Evolutionary conservation across 2,113 vertebrate genomes (phyloP), one percentile per base, ranked within the genome.

Genomic region (Stigmatopora argus): DNA sequence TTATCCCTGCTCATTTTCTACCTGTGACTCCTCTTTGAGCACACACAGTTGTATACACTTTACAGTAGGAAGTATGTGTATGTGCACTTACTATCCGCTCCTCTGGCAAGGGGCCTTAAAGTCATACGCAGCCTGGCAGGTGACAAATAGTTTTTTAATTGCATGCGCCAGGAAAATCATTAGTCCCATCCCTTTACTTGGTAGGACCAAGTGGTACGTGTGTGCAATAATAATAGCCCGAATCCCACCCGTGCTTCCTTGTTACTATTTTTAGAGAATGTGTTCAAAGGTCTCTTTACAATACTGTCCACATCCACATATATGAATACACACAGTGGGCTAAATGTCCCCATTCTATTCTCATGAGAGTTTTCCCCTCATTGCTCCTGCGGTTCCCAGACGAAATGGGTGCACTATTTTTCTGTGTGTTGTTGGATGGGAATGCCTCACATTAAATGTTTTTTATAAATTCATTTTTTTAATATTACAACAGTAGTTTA

Each of bases 111-210:
- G 26, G 81, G 85, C 83, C 77, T 73, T 80, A 84, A 90, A 78
- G 79, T 92, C 85, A 76, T 87, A 72, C 80, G 89, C 83, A 67
- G 88, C 90, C 83, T 81, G 81, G 90, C 83, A 89, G 90, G 91
- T 93, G 92, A 93, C 92, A 93, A 94, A 94, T 93, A 90, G 85
- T 92, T 94, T 94, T 93, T 93, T 95, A 94, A 94, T 96, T 94
- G 91, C 92, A 90, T 92, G 84, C 75, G 92, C 92, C 92, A 91
- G 90, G 90, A 93, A 93, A 93, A 91, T 83, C 86, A 91, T 93
- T 93, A 92, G 90, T 91, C 90, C 92, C 85, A 91, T 91, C 85
- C 79, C 86, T 86, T 90, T 90, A 79, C 88, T 84, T 89, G 88
- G 86, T 89, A 80, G 87, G 87, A 86, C 79, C 51, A 53, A 65